Evolutionary conservation across 2,888 invertebrate species (phyloP).

Genomic region (Eilema griseolum): DNA sequence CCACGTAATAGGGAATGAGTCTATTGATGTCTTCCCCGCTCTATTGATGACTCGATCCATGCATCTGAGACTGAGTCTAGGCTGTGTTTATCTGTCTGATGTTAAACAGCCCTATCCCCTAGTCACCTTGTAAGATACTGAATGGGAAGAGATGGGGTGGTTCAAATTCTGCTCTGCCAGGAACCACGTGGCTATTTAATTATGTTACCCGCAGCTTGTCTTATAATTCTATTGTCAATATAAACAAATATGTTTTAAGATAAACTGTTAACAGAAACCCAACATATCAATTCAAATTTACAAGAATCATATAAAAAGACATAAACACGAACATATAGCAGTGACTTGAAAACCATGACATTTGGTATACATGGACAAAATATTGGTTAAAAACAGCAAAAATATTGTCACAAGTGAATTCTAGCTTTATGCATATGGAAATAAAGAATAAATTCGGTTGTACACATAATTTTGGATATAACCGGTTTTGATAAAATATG

Average conservation of each 20-base stretch:
- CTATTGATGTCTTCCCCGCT: no score
- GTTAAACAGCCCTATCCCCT: no score
- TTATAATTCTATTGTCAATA: background rate
- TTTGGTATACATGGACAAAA: slow-evolving; percentile 47
- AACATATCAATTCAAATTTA: slow-evolving; percentile 27
- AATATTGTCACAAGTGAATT: slow-evolving; percentile 24
- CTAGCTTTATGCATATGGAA: slow-evolving; percentile 23
- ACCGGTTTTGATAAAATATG: slow-evolving; percentile 41
- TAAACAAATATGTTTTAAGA: background rate
- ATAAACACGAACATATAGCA: slow-evolving; percentile 40
- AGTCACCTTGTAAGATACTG: no score
- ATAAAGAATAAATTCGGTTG: slow-evolving; percentile 30
- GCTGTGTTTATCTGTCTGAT: no score
- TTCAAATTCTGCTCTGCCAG: no score
- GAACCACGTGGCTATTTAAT: no score
- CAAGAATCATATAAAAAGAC: slow-evolving; percentile 27
- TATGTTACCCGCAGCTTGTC: no score
- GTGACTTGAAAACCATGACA: slow-evolving; percentile 47
- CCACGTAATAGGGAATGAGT: no score
- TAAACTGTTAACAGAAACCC: slow-evolving; percentile 5
- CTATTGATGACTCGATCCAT: no score
- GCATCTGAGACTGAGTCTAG: no score
- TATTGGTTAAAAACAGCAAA: slow-evolving; percentile 39
- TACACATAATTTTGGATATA: slow-evolving; percentile 14
- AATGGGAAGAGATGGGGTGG: no score